A percentile compares a stretch with the other conserved stretches of the same genome.
phyloP scores from a whole-genome alignment of 1,140 invertebrate species.

The Apis mellifera region DNA sequence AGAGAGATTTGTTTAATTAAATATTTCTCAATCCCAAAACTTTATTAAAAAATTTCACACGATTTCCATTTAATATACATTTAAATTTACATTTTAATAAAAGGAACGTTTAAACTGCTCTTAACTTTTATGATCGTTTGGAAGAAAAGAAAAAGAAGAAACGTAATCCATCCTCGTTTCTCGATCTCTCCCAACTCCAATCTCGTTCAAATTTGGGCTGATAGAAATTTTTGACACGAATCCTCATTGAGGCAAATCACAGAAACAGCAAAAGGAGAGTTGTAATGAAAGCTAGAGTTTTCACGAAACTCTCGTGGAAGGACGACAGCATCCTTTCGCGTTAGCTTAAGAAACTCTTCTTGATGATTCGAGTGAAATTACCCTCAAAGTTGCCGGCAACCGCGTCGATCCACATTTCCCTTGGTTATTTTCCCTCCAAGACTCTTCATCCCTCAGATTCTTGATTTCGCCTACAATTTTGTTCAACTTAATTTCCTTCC shows the following conservation, averaged over 20 bases:
- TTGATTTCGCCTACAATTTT: slow-evolving; percentile 52
- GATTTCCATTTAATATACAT: no score
- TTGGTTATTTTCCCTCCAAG: slow-evolving; percentile 14
- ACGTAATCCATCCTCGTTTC: background rate
- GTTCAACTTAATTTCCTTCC: slow-evolving; percentile 63
- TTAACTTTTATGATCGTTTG: background rate
- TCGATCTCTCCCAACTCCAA: background rate
- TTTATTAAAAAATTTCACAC: no score
- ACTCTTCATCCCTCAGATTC: background rate
- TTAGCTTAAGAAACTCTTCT: slow-evolving; percentile 28
- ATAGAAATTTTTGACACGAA: slow-evolving; percentile 39
- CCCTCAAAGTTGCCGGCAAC: slow-evolving; percentile 16
- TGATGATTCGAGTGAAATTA: slow-evolving; percentile 44
- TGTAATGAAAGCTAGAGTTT: slow-evolving; percentile 25
- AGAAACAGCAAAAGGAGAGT: background rate
- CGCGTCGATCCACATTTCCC: slow-evolving; percentile 17
- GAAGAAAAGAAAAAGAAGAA: no score
- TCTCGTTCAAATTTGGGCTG: background rate
- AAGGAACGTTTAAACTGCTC: background rate
- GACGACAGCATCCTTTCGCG: background rate
- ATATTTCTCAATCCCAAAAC: no score
- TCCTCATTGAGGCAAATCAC: background rate
- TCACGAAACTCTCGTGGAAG: background rate
- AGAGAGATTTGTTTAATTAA: no score
- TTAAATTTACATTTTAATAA: background rate